Base-by-base conservation (phyloP, 1,140 invertebrate genomes). In the Aphelenchoides fujianensis region DNA sequence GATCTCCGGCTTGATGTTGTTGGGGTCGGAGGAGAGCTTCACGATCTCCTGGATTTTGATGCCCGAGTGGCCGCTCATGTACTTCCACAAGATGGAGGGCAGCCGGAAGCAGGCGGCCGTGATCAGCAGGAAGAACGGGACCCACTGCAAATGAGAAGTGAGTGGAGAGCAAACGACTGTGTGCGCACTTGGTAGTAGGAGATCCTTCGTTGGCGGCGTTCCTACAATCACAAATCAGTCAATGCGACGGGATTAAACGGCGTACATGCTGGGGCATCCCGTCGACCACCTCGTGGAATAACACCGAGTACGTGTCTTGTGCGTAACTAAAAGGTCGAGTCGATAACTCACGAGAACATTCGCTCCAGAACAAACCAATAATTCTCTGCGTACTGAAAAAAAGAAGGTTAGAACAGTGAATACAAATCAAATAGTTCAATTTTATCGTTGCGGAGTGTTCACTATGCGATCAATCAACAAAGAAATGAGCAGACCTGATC, bases 121-220 rank as follows among this genome's bases (percentile, higher is more conserved):
- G 30, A 86, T 55, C 3, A 85, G 67, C 5, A 85, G 71, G 35
- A 85, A 78, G 48, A 78, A 78, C 1, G 76, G 76, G 31, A 76
- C 75, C 71, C 74, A 5, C 2, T n/a, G n/a, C n/a, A n/a, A n/a
- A n/a, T n/a, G n/a, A n/a, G n/a, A n/a, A 3, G 16, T 52, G n/a
- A 54, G 57, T 16, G 32, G 32, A 16, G 55, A 61, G 28, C 30
- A 5, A 69, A n/a, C n/a, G n/a, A 57, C 68, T 5, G 5, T 64
- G 32, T 36, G 66, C 84, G 86, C 85, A 86, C n/a, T 73, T 86
- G 86, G 74, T 86, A 86, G 71, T 86, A 86, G 52, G 63, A 70
- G 30, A 79, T 79, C 32, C 59, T 54, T 12, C 78, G 52, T 55
- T 78, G 68, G 52, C 48, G 37, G 27, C 71, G 32, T 32, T 77